Base-by-base conservation (phyloP, 2,888 invertebrate genomes). In the Melinopterus prodromus region DNA sequence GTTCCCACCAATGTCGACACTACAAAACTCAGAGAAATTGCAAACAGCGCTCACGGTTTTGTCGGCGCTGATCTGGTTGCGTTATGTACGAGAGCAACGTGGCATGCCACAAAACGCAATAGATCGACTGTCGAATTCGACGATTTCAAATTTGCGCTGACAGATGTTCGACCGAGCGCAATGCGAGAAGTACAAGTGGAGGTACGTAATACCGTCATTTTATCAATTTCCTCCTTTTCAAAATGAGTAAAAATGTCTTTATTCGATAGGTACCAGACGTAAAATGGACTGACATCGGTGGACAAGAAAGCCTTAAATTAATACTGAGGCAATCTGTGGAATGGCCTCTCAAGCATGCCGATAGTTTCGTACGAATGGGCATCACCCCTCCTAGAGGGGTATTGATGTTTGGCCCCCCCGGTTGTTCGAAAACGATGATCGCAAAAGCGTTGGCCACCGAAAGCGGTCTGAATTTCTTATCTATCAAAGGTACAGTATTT, bases 361-460 rank as follows among this genome's bases (percentile, higher is more conserved):
- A 97, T 81, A 94, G 94, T 81, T 98, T 98, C 86, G 85, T 89
- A 72, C 91, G 95, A 35, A 90, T 98, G 82, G 97, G 97, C 0
- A 94, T 98, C 26, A 92, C 92, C 71, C 96, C 98, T 0, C 98
- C 98, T 0, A 93, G 94, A 81, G 98, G 99, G 0, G 93, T 99
- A 0, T 91, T 99, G 4, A 94, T 99, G 92, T 99, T 96, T 88
- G 99, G 99, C 0, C 99, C 99, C 0, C 99, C 99, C 0, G 99
- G 99, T 0, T 99, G 99, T 88, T 98, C 98, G 0, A 99, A 99
- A 91, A 99, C 99, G 0, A 97, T 99, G 96, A 96, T 99, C 84
- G 99, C 99, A 0, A 97, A 98, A 90, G 99, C 99, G 0, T 89
- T 99, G 69, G 99, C 99, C 0, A 98, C 97, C 0, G 99, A 99